Base-by-base conservation (phyloP, 1,140 invertebrate species). In the Zaprionus africanus region DNA sequence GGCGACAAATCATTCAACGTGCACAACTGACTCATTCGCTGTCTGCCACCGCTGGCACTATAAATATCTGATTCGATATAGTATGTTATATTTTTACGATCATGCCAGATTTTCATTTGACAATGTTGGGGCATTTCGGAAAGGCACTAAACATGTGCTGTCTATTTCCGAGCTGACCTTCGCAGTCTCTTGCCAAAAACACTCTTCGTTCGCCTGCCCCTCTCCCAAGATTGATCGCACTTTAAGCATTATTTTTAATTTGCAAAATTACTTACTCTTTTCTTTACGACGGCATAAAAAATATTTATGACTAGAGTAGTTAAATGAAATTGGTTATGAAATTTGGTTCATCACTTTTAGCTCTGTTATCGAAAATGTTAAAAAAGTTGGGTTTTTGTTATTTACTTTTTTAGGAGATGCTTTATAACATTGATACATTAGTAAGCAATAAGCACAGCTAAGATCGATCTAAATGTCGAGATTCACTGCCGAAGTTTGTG, bases 1-100 rank as follows among this genome's bases (percentile, higher is more conserved):
- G 76, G 70, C 74, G 74, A 73, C 64, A 86, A 88, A 87, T 87
- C 84, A 87, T 65, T 87, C 84, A 88, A 81, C 26, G 49, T 54
- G 43, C 64, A 79, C 76, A 81, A 64, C 65, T 83, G 83, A 76
- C 38, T 88, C 76, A 86, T 59, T 76, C 80, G 31, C 68, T 46
- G 41, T 46, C 41, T 7, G 41, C n/a, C 41, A 17, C 41, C 13
- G 36, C 36, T 38, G 36, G 36, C n/a, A 46, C 41, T 63, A 79
- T 65, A 79, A 61, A 78, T 83, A 83, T 46, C 43, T 43, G 57
- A 56, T 28, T 17, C 15, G 53, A 61, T 46, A 53, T 66, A 67
- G 65, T 69, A 56, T 56, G 11, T 28, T 62, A 46, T 75, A 67
- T 75, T 43, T 71, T 76, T 78, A 76, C 22, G 19, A 24, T 22